Base-by-base conservation (phyloP, 1,140 invertebrate genomes). In the Monochamus saltuarius region DNA sequence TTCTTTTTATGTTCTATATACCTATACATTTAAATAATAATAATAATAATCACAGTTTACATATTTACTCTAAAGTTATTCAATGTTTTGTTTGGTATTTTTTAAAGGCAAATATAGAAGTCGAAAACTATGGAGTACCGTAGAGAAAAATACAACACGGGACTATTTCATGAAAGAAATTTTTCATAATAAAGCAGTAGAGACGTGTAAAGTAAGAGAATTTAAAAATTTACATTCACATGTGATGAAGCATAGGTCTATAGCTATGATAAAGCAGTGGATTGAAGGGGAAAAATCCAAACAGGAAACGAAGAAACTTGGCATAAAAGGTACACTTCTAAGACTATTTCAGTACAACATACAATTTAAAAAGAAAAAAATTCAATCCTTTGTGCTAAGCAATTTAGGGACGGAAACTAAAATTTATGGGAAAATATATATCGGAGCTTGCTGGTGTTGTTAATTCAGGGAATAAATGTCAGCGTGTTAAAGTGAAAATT, bases 241-340 rank as follows among this genome's bases (percentile, higher is more conserved):
- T 9, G 19, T 45, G 19, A 9, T 45, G 42, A 45, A 45, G 14
- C 14, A 45, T 17, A 45, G 42, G 42, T 16, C 13, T 45, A 17
- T 45, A 16, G 13, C 42, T 14, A 45, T 45, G 42, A 45, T 45
- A 13, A 45, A 45, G 14, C 42, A 45, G 42, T 45, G 42, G 42
- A 16, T 45, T 9, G 42, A 45, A 45, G 10, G 42, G 19, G 42
- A 45, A 45, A 45, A 45, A 14, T 16, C 14, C 9, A 14, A 9
- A 45, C 14, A 16, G 9, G 19, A 45, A 17, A 8, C 9, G 19
- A 8, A 45, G 19, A 17, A 13, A 17, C 13, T 16, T 45, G 13
- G 10, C 9, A 17, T 45, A 17, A 45, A 45, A 16, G 42, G 42
- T 45, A 45, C 19, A 45, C 14, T 45, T 45, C 19, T 14, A 16